Evolutionary conservation across 2,113 vertebrate species (phyloP).

Genomic region (Protomyctophum bolini): DNA sequence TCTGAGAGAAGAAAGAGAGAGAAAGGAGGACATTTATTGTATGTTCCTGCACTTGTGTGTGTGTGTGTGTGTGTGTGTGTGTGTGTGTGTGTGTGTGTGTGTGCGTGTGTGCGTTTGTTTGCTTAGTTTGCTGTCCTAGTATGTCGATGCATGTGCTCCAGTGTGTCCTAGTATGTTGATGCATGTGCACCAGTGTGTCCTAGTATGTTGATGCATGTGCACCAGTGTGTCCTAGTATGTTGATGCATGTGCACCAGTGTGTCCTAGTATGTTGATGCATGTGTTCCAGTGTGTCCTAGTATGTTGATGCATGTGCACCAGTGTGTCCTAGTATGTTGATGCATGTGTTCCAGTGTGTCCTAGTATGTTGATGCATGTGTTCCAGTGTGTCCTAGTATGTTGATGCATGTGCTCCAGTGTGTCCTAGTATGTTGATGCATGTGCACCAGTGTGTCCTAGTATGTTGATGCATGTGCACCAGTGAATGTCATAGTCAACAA

Average conservation of each 20-base stretch:
- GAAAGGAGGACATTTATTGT: not conserved
- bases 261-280: no score
- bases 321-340: conserved; percentile 1
- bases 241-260: not conserved
- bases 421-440: not conserved
- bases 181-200: not conserved
- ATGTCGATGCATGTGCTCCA: not conserved
- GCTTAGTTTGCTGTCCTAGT: not conserved
- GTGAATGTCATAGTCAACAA: not conserved
- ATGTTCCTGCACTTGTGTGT: conserved; percentile 3
- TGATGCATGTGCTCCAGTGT: not conserved
- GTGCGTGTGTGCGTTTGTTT: conserved; percentile 8
- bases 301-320: not conserved
- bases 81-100: conserved; percentile 16
- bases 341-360: not conserved
- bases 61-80: conserved; percentile 14
- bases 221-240: not conserved
- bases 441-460: not conserved
- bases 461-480: not conserved
- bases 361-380: no score
- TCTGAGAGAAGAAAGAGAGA: not conserved
- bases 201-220: not conserved
- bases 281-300: no score
- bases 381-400: conserved; percentile 10
- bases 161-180: conserved; percentile 1